Evolutionary conservation across 2,888 invertebrate species (phyloP).

Genomic region (Augiades crinisus): DNA sequence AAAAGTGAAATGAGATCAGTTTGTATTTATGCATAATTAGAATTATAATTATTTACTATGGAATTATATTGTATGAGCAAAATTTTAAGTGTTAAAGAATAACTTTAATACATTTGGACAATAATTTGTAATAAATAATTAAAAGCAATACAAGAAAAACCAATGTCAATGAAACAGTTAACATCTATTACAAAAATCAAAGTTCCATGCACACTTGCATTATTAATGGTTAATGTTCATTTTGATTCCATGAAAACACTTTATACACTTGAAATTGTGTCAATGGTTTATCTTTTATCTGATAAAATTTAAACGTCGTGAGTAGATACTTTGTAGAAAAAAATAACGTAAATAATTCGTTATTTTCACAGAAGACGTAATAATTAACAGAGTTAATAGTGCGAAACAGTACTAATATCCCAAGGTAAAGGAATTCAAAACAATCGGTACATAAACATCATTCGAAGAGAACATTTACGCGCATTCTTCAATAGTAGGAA

Average conservation of each 20-base stretch:
- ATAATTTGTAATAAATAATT: too few species aligned
- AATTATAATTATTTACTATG: too few species aligned
- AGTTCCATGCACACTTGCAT: too few species aligned
- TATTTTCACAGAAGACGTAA: background rate
- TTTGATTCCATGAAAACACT: background rate
- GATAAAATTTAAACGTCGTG: conserved; percentile 1
- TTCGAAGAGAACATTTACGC: background rate
- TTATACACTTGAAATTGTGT: background rate
- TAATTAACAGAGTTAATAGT: background rate
- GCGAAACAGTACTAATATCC: background rate
- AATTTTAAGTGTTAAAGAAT: too few species aligned
- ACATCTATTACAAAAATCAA: too few species aligned
- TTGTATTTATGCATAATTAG: too few species aligned
- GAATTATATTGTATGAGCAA: too few species aligned
- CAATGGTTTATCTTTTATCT: conserved; percentile 14
- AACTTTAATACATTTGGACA: too few species aligned
- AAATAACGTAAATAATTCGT: background rate
- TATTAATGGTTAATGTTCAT: background rate
- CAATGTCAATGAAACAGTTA: too few species aligned
- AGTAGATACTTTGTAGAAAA: background rate
- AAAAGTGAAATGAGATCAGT: too few species aligned
- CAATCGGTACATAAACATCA: background rate
- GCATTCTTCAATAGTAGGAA: background rate
- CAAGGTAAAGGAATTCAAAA: background rate
- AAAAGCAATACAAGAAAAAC: too few species aligned